Evolutionary conservation across 1,140 invertebrate species (phyloP), one percentile per base, ranked within the genome.

Genomic region (Chlorops oryzae): DNA sequence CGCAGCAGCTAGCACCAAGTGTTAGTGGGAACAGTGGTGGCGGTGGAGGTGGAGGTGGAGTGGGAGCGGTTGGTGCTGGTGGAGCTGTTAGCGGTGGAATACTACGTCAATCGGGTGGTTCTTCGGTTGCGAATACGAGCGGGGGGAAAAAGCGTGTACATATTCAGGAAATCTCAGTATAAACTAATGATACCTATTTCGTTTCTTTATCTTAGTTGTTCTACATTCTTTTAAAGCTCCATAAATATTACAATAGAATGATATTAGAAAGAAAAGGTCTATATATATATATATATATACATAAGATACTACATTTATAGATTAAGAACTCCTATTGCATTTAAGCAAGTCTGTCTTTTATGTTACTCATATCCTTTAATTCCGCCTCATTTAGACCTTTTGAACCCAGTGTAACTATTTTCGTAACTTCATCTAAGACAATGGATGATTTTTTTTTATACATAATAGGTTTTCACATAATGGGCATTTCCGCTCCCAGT

Each of bases 91-190:
- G n/a, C 21, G 46, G 39, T 18, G 83, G 83, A 0, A 85, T 85
- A 18, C 65, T 85, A 5, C 63, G 83, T 22, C 77, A 83, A 54
- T 76, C 80, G 1, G 78, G 78, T 2, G 42, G 56, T 3, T 42
- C 42, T 37, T 62, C 70, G 15, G 70, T 68, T 9, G 66, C 69
- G 2, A 80, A 79, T 3, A 79, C 81, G 0, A 83, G 82, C 32
- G 81, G 83, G 42, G 81, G 85, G 73, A 90, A 90, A 72, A 90
- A 90, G 73, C 80, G 87, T 59, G 87, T 90, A 54, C 87, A 90
- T 74, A 90, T 90, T 72, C 87, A 89, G 72, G 87, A 90, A 70
- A 90, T 90, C 75, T 89, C 87, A 37, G 87, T 89, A 72, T 90
- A 80, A 84, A 68, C n/a, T n/a, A n/a, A n/a, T n/a, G n/a, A n/a